Evolutionary conservation across 2,888 invertebrate genomes (phyloP), one percentile per base, ranked within the genome.

Genomic region (Cephus pygmeus): DNA sequence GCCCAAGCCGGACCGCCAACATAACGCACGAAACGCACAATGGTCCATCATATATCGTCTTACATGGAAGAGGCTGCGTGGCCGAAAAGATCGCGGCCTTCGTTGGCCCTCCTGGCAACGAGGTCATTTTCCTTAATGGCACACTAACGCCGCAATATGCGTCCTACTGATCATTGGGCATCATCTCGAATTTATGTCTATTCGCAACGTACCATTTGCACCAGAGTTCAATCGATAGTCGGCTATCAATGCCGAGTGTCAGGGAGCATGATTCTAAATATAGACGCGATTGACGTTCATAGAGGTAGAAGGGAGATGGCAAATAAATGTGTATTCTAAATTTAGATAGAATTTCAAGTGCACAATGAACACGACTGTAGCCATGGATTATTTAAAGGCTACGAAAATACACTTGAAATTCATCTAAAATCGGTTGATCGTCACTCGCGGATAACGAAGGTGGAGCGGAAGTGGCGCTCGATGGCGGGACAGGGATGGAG

Each of bases 1-100:
- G 82, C 79, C 76, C 81, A 81, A 82, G 83, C 82, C 79, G 81
- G 82, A 79, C 81, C 84, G 83, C 85, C 81, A 78, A 78, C 79
- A 76, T 80, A 82, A 83, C 80, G 81, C 79, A 81, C 35, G 75
- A 71, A 71, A 71, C 34, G 71, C 71, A 71, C 71, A 31, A 71
- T 71, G 31, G 31, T 71, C 71, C 71, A 34, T 71, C 71, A 71
- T 71, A 31, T 71, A 71, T 71, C 71, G 71, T 23, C 71, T 71
- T 31, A 34, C 31, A 31, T 31, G 12, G 71, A 34, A 31, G 71
- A 31, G 31, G 33, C 71, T 71, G 71, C 12, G 6, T 71, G 12
- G 31, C 71, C 81, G 81, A 81, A 79, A 77, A 74, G 78, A 74
- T 78, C 79, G 79, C 78, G 79, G 77, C 79, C 81, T 76, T 82